phyloP scores from a whole-genome alignment of 2,888 invertebrate species.

The Tetragonisca angustula region DNA sequence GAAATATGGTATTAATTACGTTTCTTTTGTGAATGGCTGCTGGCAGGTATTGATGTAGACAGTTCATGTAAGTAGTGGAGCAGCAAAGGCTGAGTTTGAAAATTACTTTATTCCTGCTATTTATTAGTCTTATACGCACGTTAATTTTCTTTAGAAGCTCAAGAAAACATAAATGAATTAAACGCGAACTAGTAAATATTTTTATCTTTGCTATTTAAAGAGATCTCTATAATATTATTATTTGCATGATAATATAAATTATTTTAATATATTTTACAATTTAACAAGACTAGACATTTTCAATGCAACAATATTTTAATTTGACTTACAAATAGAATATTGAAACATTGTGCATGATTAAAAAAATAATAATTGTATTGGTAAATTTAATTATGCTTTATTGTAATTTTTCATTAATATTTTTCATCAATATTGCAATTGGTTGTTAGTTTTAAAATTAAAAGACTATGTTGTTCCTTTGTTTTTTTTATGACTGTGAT shows the following conservation, averaged over 20 bases:
- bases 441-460: slow-evolving; percentile 28
- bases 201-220: slow-evolving; percentile 11
- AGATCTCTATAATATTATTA: slow-evolving; percentile 32
- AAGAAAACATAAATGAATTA: slow-evolving; percentile 33
- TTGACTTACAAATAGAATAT: slow-evolving; percentile 25
- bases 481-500: slow-evolving; percentile 9
- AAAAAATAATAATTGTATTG: slow-evolving; percentile 2
- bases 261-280: slow-evolving; percentile 19
- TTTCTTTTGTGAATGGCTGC: slow-evolving; percentile 83
- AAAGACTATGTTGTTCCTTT: slow-evolving; percentile 26
- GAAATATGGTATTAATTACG: slow-evolving; percentile 79
- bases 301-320: slow-evolving; percentile 2
- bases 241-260: slow-evolving; percentile 53
- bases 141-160: slow-evolving; percentile 47
- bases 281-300: slow-evolving; percentile 9
- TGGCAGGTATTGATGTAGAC: slow-evolving; percentile 84
- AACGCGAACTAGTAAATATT: slow-evolving; percentile 25
- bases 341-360: slow-evolving; percentile 53
- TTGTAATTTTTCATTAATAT: slow-evolving; percentile 27
- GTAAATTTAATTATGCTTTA: slow-evolving; percentile 22
- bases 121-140: slow-evolving; percentile 64
- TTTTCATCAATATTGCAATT: slow-evolving; percentile 22
- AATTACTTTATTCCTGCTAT: slow-evolving; percentile 63
- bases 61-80: slow-evolving; percentile 84
- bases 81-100: slow-evolving; percentile 75